Evolutionary conservation across 1,140 invertebrate species (phyloP).

Genomic region (Drosophila repletoides): DNA sequence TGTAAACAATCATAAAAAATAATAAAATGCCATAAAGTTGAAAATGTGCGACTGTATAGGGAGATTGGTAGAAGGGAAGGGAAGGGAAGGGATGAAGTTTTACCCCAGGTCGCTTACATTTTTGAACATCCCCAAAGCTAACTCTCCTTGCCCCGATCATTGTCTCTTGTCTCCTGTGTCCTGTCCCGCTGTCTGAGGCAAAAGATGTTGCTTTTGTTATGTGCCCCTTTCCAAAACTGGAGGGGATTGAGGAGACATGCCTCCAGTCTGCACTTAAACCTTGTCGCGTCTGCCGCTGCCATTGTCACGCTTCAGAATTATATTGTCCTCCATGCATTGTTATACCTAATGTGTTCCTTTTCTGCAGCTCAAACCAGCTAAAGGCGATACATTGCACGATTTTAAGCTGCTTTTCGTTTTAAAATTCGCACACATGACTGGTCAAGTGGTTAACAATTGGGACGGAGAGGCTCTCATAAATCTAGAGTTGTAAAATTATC

Average conservation of each 20-base stretch:
- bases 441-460: conserved; percentile 1
- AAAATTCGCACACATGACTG: not conserved
- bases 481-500: no score
- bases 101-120: conserved; percentile 2
- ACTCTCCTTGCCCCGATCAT: conserved; percentile 34
- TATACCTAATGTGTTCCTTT: conserved; percentile 50
- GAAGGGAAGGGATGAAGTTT: not conserved
- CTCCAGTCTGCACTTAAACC: conserved; percentile 39
- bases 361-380: conserved; percentile 1
- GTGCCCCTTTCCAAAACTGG: conserved; percentile 7
- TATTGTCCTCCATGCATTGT: conserved; percentile 50
- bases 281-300: conserved; percentile 42
- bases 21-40: conserved; percentile 76
- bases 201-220: conserved; percentile 40
- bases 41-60: conserved; percentile 38
- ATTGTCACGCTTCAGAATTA: conserved; percentile 37
- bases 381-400: conserved; percentile 47
- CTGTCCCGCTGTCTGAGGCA: conserved; percentile 1
- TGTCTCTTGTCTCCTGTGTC: conserved; percentile 38
- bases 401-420: conserved; percentile 47
- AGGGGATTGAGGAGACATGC: not conserved
- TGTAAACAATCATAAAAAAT: conserved; percentile 80
- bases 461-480: not conserved
- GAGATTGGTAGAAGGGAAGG: not conserved
- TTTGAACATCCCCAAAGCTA: conserved; percentile 6